Evolutionary conservation across 2,888 invertebrate genomes (phyloP), one percentile per base, ranked within the genome.

Genomic region (Aelia acuminata): DNA sequence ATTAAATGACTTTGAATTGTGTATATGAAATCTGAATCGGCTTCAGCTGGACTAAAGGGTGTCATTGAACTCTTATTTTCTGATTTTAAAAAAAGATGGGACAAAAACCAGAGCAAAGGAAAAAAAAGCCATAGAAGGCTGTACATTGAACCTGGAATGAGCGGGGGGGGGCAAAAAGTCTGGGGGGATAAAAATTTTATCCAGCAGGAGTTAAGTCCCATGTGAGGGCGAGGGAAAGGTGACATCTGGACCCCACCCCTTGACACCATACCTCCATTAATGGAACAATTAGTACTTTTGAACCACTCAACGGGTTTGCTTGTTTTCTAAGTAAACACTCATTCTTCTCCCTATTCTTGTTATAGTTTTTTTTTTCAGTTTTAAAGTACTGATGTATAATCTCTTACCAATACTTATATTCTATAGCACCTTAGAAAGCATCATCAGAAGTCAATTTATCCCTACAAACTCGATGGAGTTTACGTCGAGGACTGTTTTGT

Each of bases 251-350:
- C 87, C 43, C 48, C 48, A 43, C 26, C 87, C 87, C 63, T 26
- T 18, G 70, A 63, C 87, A 86, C 11, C 11, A 48, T 43, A 87
- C 63, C 70, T 87, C 87, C 87, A 87, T 87, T 87, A 87, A 63
- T 47, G 39, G 39, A 39, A 70, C 70, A 87, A 87, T 87, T 87
- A 87, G 87, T 87, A 63, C 87, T 87, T 87, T 70, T 31, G 31
- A 48, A 87, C 87, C 87, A 87, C 87, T 70, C 63, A 87, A 70
- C 86, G 47, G 57, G 22, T 85, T 50, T 22, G 35, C 8, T n/a
- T 57, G 85, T 85, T 85, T 85, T 85, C 50, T 49, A 53, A 85
- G 53, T 31, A 85, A 85, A 53, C 39, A 85, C 18, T 13, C 85
- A 35, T 35, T 7, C 31, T 18, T 5, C 31, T 70, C 63, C 18